A percentile compares a stretch with the other conserved stretches of the same genome.
Conservation (phyloP, 2,113 vertebrate species). For the Platanista minor region DNA sequence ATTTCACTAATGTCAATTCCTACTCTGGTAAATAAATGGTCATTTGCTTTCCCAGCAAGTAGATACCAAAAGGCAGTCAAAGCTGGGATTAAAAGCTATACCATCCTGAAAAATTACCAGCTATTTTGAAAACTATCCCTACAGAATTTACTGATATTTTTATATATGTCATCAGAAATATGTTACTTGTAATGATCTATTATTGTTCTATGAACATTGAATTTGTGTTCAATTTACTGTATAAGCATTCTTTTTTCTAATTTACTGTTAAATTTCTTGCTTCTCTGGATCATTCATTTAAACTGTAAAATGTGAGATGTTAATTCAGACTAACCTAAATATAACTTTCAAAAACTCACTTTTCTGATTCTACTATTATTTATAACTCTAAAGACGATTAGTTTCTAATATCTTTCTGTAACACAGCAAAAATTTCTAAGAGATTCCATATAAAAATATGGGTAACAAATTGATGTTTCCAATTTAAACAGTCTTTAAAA, state of each 20-base stretch:
- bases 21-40: not conserved
- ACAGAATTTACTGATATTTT: not conserved
- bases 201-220: not conserved
- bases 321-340: not conserved
- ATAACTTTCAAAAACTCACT: not conserved
- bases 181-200: not conserved
- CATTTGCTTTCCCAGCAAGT: not conserved
- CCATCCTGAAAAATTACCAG: not conserved
- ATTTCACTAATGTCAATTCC: not conserved
- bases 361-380: not conserved
- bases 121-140: not conserved
- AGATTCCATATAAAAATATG: not conserved
- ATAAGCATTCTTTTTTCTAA: not conserved
- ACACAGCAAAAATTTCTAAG: not conserved
- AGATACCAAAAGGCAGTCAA: not conserved
- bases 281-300: not conserved
- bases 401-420: not conserved
- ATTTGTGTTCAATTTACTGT: not conserved
- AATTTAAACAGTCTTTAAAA: not conserved
- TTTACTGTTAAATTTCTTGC: not conserved
- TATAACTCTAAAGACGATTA: not conserved
- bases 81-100: not conserved
- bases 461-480: not conserved
- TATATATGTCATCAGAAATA: not conserved
- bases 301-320: not conserved